These are phyloP conservation scores for Coendou prehensilis DNA, from an alignment of 2,797 vertebrate genomes.

Conservation along the genomic window DNA sequence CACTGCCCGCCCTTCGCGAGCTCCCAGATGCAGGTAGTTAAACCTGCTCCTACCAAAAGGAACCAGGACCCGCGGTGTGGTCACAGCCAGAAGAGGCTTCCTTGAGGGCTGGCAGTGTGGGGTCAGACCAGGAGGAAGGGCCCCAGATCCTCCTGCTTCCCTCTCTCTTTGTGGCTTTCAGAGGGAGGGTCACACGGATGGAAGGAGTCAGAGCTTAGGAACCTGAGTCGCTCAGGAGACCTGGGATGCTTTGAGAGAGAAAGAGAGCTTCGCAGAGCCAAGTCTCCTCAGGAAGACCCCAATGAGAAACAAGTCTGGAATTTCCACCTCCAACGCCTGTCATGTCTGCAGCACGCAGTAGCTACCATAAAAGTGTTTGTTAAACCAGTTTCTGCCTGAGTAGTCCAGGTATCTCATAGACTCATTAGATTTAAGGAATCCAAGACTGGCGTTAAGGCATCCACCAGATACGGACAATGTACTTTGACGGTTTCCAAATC, in stretches of 20 bases:
- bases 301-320: background rate
- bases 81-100: background rate
- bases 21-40: background rate
- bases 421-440: background rate
- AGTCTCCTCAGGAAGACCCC: background rate
- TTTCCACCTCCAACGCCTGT: background rate
- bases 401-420: background rate
- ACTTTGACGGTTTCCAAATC: background rate
- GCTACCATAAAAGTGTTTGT: background rate
- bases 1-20: background rate
- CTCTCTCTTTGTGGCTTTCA: background rate
- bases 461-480: background rate
- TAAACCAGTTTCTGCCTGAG: background rate
- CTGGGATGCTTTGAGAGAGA: background rate
- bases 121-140: background rate
- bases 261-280: background rate
- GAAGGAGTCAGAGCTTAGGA: background rate
- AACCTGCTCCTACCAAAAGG: background rate
- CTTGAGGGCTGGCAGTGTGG: background rate
- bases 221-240: background rate
- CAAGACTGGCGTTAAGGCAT: background rate
- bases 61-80: background rate
- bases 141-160: background rate
- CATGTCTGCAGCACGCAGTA: rapidly evolving
- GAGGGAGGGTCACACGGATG: background rate